Percentiles rank a stretch among this genome's conserved stretches.
Conservation (phyloP, 2,888 invertebrate species). For the Acrobasis suavella region DNA sequence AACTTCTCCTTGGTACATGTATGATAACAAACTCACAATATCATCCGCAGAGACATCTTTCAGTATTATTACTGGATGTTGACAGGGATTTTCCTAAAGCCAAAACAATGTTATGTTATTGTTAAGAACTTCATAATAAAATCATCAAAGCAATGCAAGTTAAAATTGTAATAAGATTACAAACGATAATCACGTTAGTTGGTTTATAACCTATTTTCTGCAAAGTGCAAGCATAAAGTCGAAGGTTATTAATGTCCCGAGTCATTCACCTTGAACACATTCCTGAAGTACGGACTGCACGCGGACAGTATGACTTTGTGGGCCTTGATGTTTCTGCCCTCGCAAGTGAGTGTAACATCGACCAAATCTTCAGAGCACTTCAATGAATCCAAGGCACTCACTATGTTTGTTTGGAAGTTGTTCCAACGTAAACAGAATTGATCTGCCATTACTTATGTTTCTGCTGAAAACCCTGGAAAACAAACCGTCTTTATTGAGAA, state of each 20-base stretch:
- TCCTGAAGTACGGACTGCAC: slow-evolving; percentile 89
- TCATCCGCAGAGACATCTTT: slow-evolving; percentile 87
- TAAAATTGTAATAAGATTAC: neutral
- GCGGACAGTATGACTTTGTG: slow-evolving; percentile 89
- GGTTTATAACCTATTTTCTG: slow-evolving; percentile 11
- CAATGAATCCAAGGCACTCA: slow-evolving; percentile 86
- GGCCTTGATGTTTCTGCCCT: slow-evolving; percentile 87
- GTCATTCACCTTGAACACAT: slow-evolving; percentile 87
- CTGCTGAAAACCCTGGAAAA: slow-evolving; percentile 54
- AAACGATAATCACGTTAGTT: neutral
- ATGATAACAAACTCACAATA: slow-evolving; percentile 85
- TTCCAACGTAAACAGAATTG: slow-evolving; percentile 90
- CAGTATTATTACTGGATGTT: slow-evolving; percentile 87
- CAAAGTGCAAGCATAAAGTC: slow-evolving; percentile 51
- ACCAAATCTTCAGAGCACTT: slow-evolving; percentile 87
- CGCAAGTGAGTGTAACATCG: slow-evolving; percentile 88
- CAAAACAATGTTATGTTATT: slow-evolving; percentile 11
- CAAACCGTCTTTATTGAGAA: slow-evolving; percentile 47
- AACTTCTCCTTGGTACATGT: slow-evolving; percentile 89
- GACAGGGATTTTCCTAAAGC: slow-evolving; percentile 86
- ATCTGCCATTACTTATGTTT: slow-evolving; percentile 79
- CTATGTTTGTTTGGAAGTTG: slow-evolving; percentile 87
- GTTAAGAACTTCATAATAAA: neutral
- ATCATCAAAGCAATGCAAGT: neutral
- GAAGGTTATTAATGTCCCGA: slow-evolving; percentile 77